phyloP scores from a whole-genome alignment of 2,113 vertebrate species.

The Trochalopteron elliotii region DNA sequence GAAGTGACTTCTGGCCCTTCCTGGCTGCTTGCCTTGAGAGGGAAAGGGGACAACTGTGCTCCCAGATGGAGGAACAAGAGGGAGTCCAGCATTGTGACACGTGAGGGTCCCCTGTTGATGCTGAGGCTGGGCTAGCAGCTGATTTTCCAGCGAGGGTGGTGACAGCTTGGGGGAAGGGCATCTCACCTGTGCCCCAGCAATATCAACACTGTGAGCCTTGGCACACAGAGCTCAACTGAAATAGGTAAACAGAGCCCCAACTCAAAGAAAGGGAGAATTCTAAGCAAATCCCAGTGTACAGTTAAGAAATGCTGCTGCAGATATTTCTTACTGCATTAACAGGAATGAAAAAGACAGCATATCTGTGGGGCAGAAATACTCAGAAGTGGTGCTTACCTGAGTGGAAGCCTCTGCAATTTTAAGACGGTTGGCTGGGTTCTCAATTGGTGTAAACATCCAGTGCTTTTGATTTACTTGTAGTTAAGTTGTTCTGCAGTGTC shows the following conservation, averaged over 20 bases:
- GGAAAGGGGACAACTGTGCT: not conserved
- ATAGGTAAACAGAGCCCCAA: not conserved
- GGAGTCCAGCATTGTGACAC: not conserved
- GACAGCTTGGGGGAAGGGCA: not conserved
- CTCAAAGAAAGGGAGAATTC: not conserved
- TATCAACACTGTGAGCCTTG: not conserved
- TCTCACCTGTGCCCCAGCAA: not conserved
- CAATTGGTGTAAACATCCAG: not conserved
- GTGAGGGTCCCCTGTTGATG: not conserved
- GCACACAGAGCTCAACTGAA: not conserved
- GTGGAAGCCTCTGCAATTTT: not conserved
- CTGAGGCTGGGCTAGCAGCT: not conserved
- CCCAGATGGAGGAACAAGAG: not conserved
- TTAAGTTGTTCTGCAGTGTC: not conserved
- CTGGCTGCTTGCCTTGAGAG: not conserved
- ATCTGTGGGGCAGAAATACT: not conserved
- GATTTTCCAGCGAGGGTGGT: not conserved
- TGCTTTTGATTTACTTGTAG: not conserved
- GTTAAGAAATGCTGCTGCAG: not conserved
- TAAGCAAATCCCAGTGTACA: not conserved
- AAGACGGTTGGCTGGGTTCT: not conserved
- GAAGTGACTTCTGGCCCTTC: conserved; percentile 2
- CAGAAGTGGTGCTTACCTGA: not conserved
- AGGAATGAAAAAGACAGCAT: not conserved
- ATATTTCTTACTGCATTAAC: not conserved